These are phyloP conservation scores for Umimayanthus chanpuru DNA, from an alignment of 92 coral and sea anemone species.

Conservation along the genomic window DNA sequence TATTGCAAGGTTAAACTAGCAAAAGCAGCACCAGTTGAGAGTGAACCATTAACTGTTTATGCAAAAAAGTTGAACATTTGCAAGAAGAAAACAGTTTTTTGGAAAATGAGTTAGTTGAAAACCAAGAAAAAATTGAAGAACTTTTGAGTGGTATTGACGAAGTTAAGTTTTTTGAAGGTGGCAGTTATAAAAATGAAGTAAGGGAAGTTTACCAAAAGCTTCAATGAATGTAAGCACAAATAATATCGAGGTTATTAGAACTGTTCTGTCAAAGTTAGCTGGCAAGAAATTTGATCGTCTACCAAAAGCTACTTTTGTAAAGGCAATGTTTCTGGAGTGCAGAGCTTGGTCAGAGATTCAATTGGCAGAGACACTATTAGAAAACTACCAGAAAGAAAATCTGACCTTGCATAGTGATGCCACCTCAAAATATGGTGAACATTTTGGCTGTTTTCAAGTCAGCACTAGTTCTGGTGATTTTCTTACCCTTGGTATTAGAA, in stretches of 20 bases:
- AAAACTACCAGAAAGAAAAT: not conserved
- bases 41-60: not conserved
- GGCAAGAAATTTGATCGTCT: conserved; percentile 38
- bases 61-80: conserved; percentile 15
- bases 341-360: conserved; percentile 39
- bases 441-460: conserved; percentile 5
- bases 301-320: conserved; percentile 29
- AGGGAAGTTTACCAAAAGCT: conserved; percentile 40
- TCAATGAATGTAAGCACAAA: conserved; percentile 17
- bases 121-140: conserved; percentile 29
- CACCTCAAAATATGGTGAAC: not conserved
- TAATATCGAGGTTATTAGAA: conserved; percentile 16
- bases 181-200: conserved; percentile 34
- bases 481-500: not conserved
- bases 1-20: not conserved
- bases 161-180: conserved; percentile 19
- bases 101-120: conserved; percentile 13
- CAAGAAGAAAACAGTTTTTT: not conserved
- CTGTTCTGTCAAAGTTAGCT: not conserved
- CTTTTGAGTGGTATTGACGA: conserved; percentile 29
- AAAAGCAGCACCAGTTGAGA: conserved; percentile 11
- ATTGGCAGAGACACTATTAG: conserved; percentile 10
- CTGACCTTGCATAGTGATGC: conserved; percentile 15
- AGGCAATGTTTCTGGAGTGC: conserved; percentile 20
- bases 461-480: conserved; percentile 1